Evolutionary conservation across 2,113 vertebrate genomes (phyloP), one percentile per base, ranked within the genome.

Genomic region (Polypterus senegalus): DNA sequence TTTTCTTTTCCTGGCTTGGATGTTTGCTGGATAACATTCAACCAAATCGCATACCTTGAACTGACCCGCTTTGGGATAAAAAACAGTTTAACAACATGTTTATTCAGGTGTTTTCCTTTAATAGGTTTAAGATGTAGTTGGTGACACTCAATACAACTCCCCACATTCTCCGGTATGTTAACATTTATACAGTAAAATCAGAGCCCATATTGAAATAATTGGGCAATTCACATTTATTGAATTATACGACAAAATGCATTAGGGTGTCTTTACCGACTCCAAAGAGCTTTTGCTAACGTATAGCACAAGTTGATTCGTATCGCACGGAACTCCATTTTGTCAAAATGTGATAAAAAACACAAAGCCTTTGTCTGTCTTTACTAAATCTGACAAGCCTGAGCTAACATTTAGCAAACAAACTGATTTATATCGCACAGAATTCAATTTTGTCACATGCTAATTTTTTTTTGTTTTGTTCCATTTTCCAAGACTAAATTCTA

Each of bases 41-140:
- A 85, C 87, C 87, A 89, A 89, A 87, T 86, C 82, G 81, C 85
- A 79, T 89, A 86, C 85, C 83, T 90, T 88, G 84, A 87, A 88
- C 79, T 88, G 84, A 88, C 85, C 87, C 84, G 89, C 83, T 89
- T 89, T 83, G 81, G 84, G 87, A 88, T 80, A 87, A 87, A 89
- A 27, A 90, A 89, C 86, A 90, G 80, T 88, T 86, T 83, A 88
- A 86, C 81, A 86, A 84, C 80, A 78, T 90, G 86, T 90, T 90
- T 89, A 86, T 88, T 89, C 88, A 90, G 86, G 84, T 90, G 87
- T 85, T 83, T 79, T 79, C 78, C 82, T 86, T 86, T 79, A 88
- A 89, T 88, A 86, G 83, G 83, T 84, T 88, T 87, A 89, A 88
- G 83, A 89, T 87, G 85, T 85, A 86, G 82, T 80, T 81, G 86